Base-by-base conservation (phyloP, 1,140 invertebrate genomes). In the Penaeus japonicus region DNA sequence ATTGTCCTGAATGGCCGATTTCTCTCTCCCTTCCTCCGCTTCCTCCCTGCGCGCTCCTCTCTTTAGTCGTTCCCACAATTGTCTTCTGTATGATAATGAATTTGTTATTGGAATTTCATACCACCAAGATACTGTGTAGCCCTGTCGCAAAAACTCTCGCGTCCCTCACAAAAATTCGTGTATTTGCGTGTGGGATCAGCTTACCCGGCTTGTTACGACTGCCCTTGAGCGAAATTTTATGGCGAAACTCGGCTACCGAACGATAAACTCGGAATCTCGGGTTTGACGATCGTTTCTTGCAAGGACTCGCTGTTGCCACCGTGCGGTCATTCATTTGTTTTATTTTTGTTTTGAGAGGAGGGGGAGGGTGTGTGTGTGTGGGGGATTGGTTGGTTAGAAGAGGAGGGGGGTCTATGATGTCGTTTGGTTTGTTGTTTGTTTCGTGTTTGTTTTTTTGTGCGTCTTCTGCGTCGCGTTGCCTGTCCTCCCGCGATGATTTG, bases 41-140 rank as follows among this genome's bases (percentile, higher is more conserved):
- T 12, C 77, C 53, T 15, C 47, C 77, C n/a, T 39, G 17, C 20
- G 20, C 30, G 53, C 77, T 18, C 18, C 24, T 47, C n/a, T 39
- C 20, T 20, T 39, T 22, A 7, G n/a, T 77, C 39, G 73, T 27
- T 77, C 73, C 27, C 27, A 77, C 73, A 77, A 77, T 77, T 77
- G 73, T 77, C 73, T 77, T 32, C 2, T 2, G 30, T 32, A 77
- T 77, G 73, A 77, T 77, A 77, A 77, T 77, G 73, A 77, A 27
- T 77, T 27, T 77, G 73, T 77, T 70, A 77, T 77, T 35, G 73
- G 73, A 77, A 27, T 77, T 70, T 77, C 73, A 18, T 77, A 39
- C 27, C 73, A 24, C 73, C 30, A 77, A 77, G 39, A n/a, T 22
- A 32, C 30, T 39, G n/a, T 70, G 62, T 70, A n/a, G 62, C 62